Base-by-base conservation (phyloP, 2,888 invertebrate species). In the Polydrusus pterygomalis region DNA sequence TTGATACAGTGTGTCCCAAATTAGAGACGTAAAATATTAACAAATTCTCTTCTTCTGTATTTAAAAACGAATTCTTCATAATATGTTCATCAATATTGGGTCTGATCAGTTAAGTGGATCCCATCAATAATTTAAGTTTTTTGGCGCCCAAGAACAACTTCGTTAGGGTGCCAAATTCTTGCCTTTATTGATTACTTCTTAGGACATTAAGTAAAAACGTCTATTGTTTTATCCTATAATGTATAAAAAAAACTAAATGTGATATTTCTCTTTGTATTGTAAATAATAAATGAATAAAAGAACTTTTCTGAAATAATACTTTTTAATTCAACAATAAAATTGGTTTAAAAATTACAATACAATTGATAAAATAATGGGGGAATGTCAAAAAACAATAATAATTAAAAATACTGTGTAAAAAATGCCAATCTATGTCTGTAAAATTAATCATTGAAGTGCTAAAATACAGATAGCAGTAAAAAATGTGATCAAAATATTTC, bases 321-420 rank as follows among this genome's bases (percentile, higher is more conserved):
- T 73, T 70, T 74, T 64, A 74, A 38, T 74, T 64, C 47, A 74
- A 74, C 74, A 74, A 74, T 74, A 58, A 74, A 74, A 62, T 63
- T 54, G 68, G 30, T 68, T 67, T 43, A 38, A 73, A 63, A 49
- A 74, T 43, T 56, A 69, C 60, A 54, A 63, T 68, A 63, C 43
- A 74, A 30, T 73, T 25, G 73, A 64, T 63, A 64, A 70, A 60
- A 43, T 51, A 70, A 38, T 34, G 62, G 47, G 56, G 74, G 70
- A 74, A 70, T 69, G 74, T 74, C 38, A 34, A 74, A 70, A 74
- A 71, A n/a, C n/a, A 63, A 72, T 34, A 54, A 67, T 67, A 67
- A 63, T 54, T 69, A 74, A 69, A 54, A 74, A 74, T 70, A 74
- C 69, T 74, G 74, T 74, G 51, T 51, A 74, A 58, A 74, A 74